phyloP scores from a whole-genome alignment of 2,113 vertebrate genomes.

The Microcebus lehilahytsara region DNA sequence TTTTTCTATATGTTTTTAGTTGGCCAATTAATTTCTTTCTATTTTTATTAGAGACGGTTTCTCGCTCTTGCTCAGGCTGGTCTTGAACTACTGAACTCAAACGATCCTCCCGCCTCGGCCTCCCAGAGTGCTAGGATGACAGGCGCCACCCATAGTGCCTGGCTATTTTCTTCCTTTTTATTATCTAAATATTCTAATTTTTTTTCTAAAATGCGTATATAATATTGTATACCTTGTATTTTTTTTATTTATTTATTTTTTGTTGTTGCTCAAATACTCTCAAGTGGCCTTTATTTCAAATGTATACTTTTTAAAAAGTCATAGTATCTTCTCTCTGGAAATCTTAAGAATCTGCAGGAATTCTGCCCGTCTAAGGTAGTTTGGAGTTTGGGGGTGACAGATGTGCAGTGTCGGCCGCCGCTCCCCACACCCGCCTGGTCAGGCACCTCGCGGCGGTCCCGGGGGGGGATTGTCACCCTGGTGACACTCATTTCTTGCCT shows the following conservation, averaged over 20 bases:
- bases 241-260: background rate
- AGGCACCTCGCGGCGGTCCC: background rate
- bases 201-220: background rate
- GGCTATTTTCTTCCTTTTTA: background rate
- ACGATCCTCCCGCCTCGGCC: no score
- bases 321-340: background rate
- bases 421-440: no score
- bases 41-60: no score
- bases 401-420: accelerated
- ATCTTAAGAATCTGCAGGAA: background rate
- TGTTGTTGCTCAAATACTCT: no score
- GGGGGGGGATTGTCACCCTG: background rate
- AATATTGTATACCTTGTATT: background rate
- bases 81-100: no score
- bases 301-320: background rate
- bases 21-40: no score
- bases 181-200: background rate
- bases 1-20: no score
- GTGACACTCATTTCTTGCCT: background rate
- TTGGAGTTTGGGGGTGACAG: background rate
- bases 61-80: no score
- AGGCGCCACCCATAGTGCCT: no score
- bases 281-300: no score
- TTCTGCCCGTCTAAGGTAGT: background rate
- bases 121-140: no score